phyloP scores from a whole-genome alignment of 2,888 invertebrate species.

The Napeogenes sylphis region DNA sequence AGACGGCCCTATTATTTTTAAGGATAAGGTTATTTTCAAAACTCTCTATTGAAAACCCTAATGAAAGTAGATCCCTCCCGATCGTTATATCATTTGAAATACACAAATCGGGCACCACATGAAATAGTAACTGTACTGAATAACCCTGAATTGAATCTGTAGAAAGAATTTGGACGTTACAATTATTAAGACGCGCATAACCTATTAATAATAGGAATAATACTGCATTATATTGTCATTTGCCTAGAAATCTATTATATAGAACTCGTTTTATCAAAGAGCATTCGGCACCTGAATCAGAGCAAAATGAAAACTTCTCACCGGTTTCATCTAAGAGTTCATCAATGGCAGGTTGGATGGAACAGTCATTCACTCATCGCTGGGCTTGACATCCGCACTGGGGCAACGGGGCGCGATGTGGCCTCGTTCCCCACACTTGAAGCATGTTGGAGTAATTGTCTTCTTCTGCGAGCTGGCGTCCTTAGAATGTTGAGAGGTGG shows the following conservation, averaged over 20 bases:
- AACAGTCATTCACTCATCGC: too few species aligned
- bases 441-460: slow-evolving; percentile 14
- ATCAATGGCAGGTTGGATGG: slow-evolving; percentile 2
- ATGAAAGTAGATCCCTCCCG: too few species aligned
- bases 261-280: slow-evolving; percentile 29
- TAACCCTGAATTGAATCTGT: slow-evolving; percentile 13
- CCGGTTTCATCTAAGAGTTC: slow-evolving; percentile 17
- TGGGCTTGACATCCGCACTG: too few species aligned
- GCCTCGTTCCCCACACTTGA: slow-evolving; percentile 16
- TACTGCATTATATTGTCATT: slow-evolving; percentile 15
- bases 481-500: slow-evolving; percentile 5
- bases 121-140: slow-evolving; percentile 9
- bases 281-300: slow-evolving; percentile 34
- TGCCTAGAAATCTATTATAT: slow-evolving; percentile 22
- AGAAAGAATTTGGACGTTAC: slow-evolving; percentile 20
- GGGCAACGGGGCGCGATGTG: too few species aligned
- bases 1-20: neutral
- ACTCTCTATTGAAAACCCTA: slow-evolving; percentile 5
- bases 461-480: slow-evolving; percentile 6
- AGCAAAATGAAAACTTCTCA: slow-evolving; percentile 31
- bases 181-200: too few species aligned
- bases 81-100: too few species aligned
- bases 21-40: neutral
- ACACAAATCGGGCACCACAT: neutral
- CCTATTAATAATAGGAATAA: slow-evolving; percentile 19